Base-by-base conservation (phyloP, 2,888 invertebrate genomes). In the Polydrusus pterygomalis region DNA sequence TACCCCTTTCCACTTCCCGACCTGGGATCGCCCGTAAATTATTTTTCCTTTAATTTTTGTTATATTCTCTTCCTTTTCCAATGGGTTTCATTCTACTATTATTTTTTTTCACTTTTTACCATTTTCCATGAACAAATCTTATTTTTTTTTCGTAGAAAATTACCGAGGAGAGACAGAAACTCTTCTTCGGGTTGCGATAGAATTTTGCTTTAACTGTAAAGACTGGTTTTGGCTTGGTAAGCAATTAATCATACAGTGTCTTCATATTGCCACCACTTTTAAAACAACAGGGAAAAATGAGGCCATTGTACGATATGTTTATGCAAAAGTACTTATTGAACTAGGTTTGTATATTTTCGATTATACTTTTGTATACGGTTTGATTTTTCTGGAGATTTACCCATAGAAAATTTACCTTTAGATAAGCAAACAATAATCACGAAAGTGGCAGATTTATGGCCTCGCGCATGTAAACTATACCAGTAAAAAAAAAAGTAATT, bases 211-310 rank as follows among this genome's bases (percentile, higher is more conserved):
- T 69, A 69, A 70, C 20, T 80, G 79, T 8, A 11, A 58, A 30
- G 72, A 78, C 10, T 90, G 91, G 83, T 84, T 90, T 78, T 91
- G 91, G 91, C 82, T 91, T 11, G 90, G 91, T 0, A 90, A 91
- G 79, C 90, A 91, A 81, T 85, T 91, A 63, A 88, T 89, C 74
- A 81, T 89, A 7, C 88, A 89, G 1, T 79, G 88, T 0, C 88
- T 90, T 18, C 89, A 88, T 0, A 87, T 89, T 0, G 87, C 88
- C 0, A 84, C 86, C 65, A 89, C 87, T 77, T 75, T 88, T 8
- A 79, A 88, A 0, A 89, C 90, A 58, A 90, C 89, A 0, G 89
- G 90, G 1, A 87, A 89, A 49, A 88, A 88, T 75, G 89, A 90
- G 79, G 89, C 88, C 0, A 85, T 88, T 67, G 88, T 89, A 80